Evolutionary conservation across 2,797 vertebrate genomes (phyloP).

Genomic region (Poecilia wingei): DNA sequence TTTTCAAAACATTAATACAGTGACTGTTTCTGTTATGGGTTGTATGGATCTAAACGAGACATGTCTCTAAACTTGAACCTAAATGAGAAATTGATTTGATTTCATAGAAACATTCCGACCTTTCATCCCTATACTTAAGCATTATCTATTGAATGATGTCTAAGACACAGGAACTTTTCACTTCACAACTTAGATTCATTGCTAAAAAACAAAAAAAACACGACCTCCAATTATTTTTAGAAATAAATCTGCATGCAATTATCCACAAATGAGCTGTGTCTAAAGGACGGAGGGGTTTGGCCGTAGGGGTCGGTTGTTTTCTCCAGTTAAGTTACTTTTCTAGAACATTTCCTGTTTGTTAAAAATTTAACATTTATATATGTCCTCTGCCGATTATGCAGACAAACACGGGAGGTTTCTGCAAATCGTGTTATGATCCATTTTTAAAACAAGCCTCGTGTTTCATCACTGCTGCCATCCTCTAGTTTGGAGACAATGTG

Average conservation of each 20-base stretch:
- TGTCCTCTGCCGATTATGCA: slow-evolving; percentile 18
- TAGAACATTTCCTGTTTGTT: slow-evolving; percentile 17
- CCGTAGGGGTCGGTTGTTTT: not conserved
- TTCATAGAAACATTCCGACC: not conserved
- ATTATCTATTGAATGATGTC: not conserved
- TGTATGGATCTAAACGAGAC: not conserved
- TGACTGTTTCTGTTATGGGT: too few relatives aligned
- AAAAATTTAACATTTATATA: slow-evolving; percentile 26
- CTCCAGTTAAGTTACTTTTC: slow-evolving; percentile 17
- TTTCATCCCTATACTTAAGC: not conserved
- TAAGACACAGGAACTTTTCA: not conserved
- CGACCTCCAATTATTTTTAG: not conserved
- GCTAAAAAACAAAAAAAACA: not conserved
- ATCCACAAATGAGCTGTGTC: slow-evolving; percentile 3
- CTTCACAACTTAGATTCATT: not conserved
- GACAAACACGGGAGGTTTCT: slow-evolving; percentile 1
- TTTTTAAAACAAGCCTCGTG: slow-evolving; percentile 29
- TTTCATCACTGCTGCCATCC: slow-evolving; percentile 31
- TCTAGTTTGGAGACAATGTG: slow-evolving; percentile 35
- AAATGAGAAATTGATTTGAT: not conserved
- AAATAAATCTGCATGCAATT: slow-evolving; percentile 6
- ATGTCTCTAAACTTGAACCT: not conserved
- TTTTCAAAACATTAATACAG: too few relatives aligned
- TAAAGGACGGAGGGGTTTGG: not conserved
- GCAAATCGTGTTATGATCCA: not conserved